phyloP scores from a whole-genome alignment of 2,888 invertebrate genomes.

The Polylopha cassiicola region DNA sequence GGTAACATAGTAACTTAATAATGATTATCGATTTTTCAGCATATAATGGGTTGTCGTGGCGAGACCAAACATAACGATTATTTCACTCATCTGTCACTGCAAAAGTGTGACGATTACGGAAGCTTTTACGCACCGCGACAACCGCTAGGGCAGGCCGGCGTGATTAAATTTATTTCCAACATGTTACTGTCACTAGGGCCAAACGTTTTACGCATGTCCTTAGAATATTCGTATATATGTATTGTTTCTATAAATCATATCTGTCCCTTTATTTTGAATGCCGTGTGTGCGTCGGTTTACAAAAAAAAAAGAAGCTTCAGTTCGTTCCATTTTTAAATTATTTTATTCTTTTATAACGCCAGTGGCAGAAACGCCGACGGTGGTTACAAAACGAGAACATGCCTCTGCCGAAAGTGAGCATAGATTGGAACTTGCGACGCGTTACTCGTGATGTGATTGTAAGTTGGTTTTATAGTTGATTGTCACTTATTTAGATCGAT shows the following conservation, averaged over 20 bases:
- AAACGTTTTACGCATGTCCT: no score
- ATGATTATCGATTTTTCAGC: no score
- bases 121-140: no score
- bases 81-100: no score
- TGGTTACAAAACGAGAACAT: constrained; percentile 19
- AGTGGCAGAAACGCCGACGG: constrained; percentile 17
- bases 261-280: constrained; percentile 7
- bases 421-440: constrained; percentile 17
- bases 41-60: no score
- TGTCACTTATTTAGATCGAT: constrained; percentile 8
- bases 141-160: no score
- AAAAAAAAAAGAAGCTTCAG: constrained; percentile 8
- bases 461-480: constrained; percentile 18
- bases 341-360: constrained; percentile 19
- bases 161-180: no score
- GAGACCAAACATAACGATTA: no score
- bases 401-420: constrained; percentile 20
- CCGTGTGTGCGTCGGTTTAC: constrained; percentile 8
- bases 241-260: constrained; percentile 5
- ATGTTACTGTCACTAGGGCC: no score
- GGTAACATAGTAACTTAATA: no score
- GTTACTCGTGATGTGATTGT: constrained; percentile 17
- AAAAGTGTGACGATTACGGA: no score
- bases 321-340: constrained; percentile 10
- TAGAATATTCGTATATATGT: no score